Evolutionary conservation across 2,888 invertebrate species (phyloP), one percentile per base, ranked within the genome.

Genomic region (Mythimna pallens): DNA sequence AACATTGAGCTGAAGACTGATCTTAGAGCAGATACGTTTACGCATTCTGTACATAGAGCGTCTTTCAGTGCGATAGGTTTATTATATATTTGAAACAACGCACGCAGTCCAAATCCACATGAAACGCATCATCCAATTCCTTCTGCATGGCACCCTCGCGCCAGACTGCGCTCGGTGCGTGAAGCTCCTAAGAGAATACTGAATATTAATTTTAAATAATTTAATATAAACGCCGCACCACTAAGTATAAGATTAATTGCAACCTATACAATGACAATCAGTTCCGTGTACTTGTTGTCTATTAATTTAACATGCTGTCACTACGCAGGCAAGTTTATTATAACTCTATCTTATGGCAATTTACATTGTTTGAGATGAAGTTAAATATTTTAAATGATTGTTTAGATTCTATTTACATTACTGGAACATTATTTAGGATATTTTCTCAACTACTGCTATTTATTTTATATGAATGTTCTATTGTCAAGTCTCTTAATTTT

Each of bases 271-370:
- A 85, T 86, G 87, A 86, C 82, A 83, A 86, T 76, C 87, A 80
- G 78, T 70, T 80, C 70, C 74, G 82, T 82, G 73, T 84, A 82
- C 82, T 78, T 81, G 75, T 79, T 83, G 80, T 81, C 83, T 63
- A 80, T 67, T 81, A 83, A 57, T 83, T 12, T 75, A 76, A 80
- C 90, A 91, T 91, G 92, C 89, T 88, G 84, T 79, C 74, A 86
- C 89, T 90, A 91, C 80, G 84, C 87, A 87, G 86, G 87, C 87
- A 87, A 68, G 69, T 84, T 80, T 75, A 75, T 70, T 73, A 50
- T 73, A 59, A 67, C 65, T 65, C 58, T 73, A 73, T 72, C 66
- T 58, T 76, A 81, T 62, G 63, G 63, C 54, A 81, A 70, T 78
- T 61, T 78, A 80, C 79, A 83, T 64, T n/a, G 47, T 59, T 68